A percentile compares a stretch with the other conserved stretches of the same genome.
Conservation (phyloP, 1,140 invertebrate genomes). For the Anthonomus grandis region DNA sequence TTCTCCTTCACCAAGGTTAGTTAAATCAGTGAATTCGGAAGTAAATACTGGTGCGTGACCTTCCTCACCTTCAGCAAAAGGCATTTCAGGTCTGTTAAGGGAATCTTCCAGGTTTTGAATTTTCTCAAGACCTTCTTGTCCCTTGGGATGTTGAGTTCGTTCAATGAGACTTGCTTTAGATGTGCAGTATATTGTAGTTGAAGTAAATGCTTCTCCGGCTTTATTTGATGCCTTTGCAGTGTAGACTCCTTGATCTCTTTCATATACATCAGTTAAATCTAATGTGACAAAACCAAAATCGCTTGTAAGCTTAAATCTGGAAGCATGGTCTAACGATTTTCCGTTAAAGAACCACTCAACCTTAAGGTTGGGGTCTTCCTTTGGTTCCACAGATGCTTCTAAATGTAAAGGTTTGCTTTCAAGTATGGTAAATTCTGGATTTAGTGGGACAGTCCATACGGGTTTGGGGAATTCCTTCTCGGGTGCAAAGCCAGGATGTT, state of each 20-base stretch:
- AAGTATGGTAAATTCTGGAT: constrained; percentile 76
- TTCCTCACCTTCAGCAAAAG: constrained; percentile 65
- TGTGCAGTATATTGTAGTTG: constrained; percentile 80
- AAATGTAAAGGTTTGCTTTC: constrained; percentile 90
- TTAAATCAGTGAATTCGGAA: constrained; percentile 77
- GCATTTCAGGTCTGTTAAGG: constrained; percentile 65
- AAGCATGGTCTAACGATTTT: constrained; percentile 78
- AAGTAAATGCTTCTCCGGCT: constrained; percentile 86
- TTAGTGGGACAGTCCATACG: constrained; percentile 79
- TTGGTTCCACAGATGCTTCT: constrained; percentile 91
- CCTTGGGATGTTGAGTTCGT: constrained; percentile 88
- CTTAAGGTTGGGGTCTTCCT: constrained; percentile 93
- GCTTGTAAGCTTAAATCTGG: constrained; percentile 81
- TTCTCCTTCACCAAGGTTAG: constrained; percentile 82
- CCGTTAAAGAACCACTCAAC: constrained; percentile 95
- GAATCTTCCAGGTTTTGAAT: constrained; percentile 90
- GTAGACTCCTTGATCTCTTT: constrained; percentile 92
- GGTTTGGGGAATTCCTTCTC: constrained; percentile 82
- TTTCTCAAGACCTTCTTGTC: constrained; percentile 83
- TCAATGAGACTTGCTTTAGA: constrained; percentile 82
- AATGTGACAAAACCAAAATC: constrained; percentile 93
- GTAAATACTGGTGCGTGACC: constrained; percentile 85
- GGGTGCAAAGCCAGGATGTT: constrained; percentile 60
- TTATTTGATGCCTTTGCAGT: constrained; percentile 86
- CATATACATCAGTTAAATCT: constrained; percentile 83